Evolutionary conservation across 1,140 invertebrate genomes (phyloP).

Genomic region (Orussus abietinus): DNA sequence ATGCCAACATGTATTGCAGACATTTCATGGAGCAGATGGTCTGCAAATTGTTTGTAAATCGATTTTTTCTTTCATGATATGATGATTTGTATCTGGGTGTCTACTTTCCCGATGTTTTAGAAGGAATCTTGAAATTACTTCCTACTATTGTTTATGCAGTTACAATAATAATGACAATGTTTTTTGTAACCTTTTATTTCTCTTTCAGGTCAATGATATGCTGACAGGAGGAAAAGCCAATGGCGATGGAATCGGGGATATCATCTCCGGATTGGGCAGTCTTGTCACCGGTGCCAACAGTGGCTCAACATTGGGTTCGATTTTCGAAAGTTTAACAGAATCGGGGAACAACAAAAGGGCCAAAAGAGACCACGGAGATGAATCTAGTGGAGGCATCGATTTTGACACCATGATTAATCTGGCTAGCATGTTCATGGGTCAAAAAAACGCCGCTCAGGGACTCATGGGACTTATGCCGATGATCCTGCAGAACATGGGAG

Average conservation of each 20-base stretch:
- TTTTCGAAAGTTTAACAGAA: too few relatives aligned
- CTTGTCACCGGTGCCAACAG: constrained; percentile 37
- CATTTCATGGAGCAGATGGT: too few relatives aligned
- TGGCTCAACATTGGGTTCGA: too few relatives aligned
- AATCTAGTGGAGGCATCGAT: constrained; percentile 53
- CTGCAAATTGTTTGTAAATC: too few relatives aligned
- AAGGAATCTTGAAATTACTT: neutral
- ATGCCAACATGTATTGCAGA: too few relatives aligned
- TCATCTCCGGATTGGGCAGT: constrained; percentile 51
- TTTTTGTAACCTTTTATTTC: too few relatives aligned
- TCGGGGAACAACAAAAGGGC: too few relatives aligned
- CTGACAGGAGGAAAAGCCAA: constrained; percentile 24
- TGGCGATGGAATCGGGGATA: constrained; percentile 31
- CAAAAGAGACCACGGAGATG: constrained; percentile 23
- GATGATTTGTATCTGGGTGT: too few relatives aligned
- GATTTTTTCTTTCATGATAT: too few relatives aligned
- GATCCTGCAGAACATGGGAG: constrained; percentile 56
- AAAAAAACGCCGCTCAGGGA: constrained; percentile 51
- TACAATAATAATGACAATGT: neutral
- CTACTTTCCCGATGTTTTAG: constrained; percentile 5
- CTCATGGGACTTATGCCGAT: constrained; percentile 62
- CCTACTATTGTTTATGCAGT: constrained; percentile 13
- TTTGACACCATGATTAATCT: constrained; percentile 59
- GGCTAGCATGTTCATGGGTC: constrained; percentile 59
- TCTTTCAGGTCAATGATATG: constrained; percentile 19